Evolutionary conservation across 2,797 vertebrate species (phyloP), one percentile per base, ranked within the genome.

Genomic region (Ispidina picta): DNA sequence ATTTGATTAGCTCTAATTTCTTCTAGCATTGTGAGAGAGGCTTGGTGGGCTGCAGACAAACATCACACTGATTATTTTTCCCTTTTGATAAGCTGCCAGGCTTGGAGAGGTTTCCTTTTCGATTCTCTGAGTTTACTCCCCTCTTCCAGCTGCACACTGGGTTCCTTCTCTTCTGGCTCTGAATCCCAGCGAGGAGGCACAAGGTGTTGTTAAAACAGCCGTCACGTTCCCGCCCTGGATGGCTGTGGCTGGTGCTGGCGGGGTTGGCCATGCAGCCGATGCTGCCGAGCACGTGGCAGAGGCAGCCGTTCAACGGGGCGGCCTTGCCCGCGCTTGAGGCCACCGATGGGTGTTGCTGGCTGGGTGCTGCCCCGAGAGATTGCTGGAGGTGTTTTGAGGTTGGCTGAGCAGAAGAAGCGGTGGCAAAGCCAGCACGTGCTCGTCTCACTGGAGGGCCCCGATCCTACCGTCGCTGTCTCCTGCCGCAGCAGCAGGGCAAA

Each of bases 301-400:
- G 17, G 0, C 4, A 28, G 26, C 31, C 5, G 2, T 9, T 43
- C 28, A 35, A 70, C 11, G 39, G 9, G 15, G 46, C 2, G 23
- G 49, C 39, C 75, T 37, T 13, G 49, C n/a, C 39, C 4, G 4
- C 69, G 55, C 28, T 13, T 3, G 49, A 3, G 62, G 56, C 39
- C 43, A 4, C 39, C 23, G 16, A 0, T 2, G 16, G 58, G 28
- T 18, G 2, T 12, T 0, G 0, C 54, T 74, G 0, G 0, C 46
- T 2, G 31, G 55, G 52, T 5, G 65, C 39, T 37, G 52, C 31
- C 3, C 5, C 0, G 4, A 6, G 31, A 6, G 51, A n/a, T 8
- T 12, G 59, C n/a, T 5, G 41, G 16, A 0, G 3, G 4, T 4
- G 9, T 7, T 74, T 3, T 23, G 84, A 12, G 31, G 37, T 15